Evolutionary conservation across 2,888 invertebrate species (phyloP), one percentile per base, ranked within the genome.

Genomic region (Tipula confusa): DNA sequence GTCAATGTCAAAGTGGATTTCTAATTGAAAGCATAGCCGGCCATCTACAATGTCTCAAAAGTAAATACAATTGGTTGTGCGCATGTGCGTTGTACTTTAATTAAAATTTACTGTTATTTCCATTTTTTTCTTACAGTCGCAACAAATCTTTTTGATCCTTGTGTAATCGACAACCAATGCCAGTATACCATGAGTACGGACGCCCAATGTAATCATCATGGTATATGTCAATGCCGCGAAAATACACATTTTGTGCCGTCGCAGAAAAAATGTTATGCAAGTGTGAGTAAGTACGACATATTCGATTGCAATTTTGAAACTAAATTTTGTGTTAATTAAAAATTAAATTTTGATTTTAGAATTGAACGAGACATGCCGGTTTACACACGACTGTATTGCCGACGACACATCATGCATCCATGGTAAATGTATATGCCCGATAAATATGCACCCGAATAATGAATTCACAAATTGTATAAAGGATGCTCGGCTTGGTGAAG

Each of bases 81-180:
- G 1, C 36, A 36, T 36, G 11, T 36, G 11, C 36, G 36, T 7
- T n/a, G n/a, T n/a, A n/a, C n/a, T n/a, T n/a, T n/a, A n/a, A n/a
- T n/a, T n/a, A n/a, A n/a, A n/a, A n/a, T n/a, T n/a, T n/a, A n/a
- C n/a, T n/a, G n/a, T n/a, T n/a, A n/a, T n/a, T n/a, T n/a, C 33
- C 4, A 33, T 11, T 33, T 1, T 33, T 11, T 33, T 33, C 33
- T 33, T 33, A 33, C 11, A 88, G 88, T 87, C 83, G 88, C 88
- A 5, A 85, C 85, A 43, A 84, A 85, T 33, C 86, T 89, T 83
- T 87, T 87, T 29, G 89, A 89, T 84, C 84, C 86, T 0, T 90
- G 90, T 85, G 85, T 85, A 31, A 87, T 87, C 84, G 86, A 89
- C 85, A 85, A 88, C 18, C 89, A 89, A 84, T 90, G 90, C 85